Base-by-base conservation (phyloP, 2,888 invertebrate genomes). In the Caenorhabditis angaria region DNA sequence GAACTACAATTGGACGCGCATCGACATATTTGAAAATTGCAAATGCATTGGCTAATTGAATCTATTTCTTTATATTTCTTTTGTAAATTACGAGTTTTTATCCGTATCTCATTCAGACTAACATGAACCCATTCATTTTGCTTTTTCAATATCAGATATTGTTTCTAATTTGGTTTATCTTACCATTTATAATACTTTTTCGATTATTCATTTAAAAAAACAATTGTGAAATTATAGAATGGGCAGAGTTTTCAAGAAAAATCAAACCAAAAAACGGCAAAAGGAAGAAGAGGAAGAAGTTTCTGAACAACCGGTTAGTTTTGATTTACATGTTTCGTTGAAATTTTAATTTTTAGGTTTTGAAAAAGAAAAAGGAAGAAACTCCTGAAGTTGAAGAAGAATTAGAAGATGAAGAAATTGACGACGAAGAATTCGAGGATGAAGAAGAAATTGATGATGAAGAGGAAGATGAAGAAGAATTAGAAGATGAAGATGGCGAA, bases 1-100 rank as follows among this genome's bases (percentile, higher is more conserved):
- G 72, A 12, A 73, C 72, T 14, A 22, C 72, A 6, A 60, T 73
- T 12, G 68, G 61, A 10, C 57, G 59, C 10, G 68, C 72, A 20
- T 65, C 68, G 24, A 56, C 47, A 14, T 73, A 73, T 65, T 67
- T 73, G 28, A 59, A 60, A 32, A 73, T 68, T 25, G 72, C 72
- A 5, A 35, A 68, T 27, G 48, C 68, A 22, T 60, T 73, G 6
- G 65, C 55, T 8, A 27, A 18, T 24, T 54, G 51, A 51, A 10
- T n/a, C 51, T 2, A 51, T n/a, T 51, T 51, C n/a, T 51, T 4
- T 18, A 6, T 18, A 10, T 12, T 22, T 28, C 47, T 28, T 28
- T 10, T 22, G 55, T 50, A 10, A 27, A 25, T 65, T 24, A 63
- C 22, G 10, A 54, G 55, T n/a, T 20, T 35, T 47, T 50, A 24